phyloP scores from a whole-genome alignment of 2,888 invertebrate species.

The Pharmacophagus antenor region DNA sequence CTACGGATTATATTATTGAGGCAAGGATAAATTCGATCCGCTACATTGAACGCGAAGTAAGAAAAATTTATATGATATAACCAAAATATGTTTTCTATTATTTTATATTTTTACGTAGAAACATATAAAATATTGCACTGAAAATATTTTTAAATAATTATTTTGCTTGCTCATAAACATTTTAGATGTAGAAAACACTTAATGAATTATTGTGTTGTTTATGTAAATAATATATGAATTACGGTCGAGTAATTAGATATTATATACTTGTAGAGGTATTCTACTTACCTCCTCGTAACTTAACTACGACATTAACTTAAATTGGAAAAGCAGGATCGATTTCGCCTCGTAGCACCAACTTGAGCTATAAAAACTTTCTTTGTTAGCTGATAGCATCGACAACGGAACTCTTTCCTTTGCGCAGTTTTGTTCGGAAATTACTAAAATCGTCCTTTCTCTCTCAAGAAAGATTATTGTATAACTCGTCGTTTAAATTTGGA shows the following conservation, averaged over 20 bases:
- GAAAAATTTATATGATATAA: constrained; percentile 22
- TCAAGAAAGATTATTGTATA: constrained; percentile 17
- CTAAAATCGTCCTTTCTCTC: constrained; percentile 38
- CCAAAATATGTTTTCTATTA: constrained; percentile 25
- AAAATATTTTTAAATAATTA: neutral
- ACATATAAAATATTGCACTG: neutral
- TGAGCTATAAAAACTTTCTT: constrained; percentile 77
- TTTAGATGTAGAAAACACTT: too few species aligned
- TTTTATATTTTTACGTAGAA: neutral
- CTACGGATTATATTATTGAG: constrained; percentile 42
- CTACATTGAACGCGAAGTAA: constrained; percentile 28
- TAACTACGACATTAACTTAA: constrained; percentile 65
- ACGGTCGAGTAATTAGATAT: constrained; percentile 1
- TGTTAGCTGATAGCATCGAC: constrained; percentile 73
- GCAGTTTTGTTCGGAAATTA: constrained; percentile 48
- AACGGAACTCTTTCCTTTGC: constrained; percentile 62
- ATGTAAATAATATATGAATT: neutral
- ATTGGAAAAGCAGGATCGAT: constrained; percentile 72
- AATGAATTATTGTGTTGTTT: neutral
- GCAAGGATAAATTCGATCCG: constrained; percentile 39
- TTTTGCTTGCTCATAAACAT: neutral
- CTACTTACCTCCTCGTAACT: constrained; percentile 44
- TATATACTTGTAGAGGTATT: neutral
- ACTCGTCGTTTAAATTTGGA: neutral
- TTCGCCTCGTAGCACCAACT: constrained; percentile 56